Conservation (phyloP, 1,140 invertebrate species). For the Drosophila mauritiana region DNA sequence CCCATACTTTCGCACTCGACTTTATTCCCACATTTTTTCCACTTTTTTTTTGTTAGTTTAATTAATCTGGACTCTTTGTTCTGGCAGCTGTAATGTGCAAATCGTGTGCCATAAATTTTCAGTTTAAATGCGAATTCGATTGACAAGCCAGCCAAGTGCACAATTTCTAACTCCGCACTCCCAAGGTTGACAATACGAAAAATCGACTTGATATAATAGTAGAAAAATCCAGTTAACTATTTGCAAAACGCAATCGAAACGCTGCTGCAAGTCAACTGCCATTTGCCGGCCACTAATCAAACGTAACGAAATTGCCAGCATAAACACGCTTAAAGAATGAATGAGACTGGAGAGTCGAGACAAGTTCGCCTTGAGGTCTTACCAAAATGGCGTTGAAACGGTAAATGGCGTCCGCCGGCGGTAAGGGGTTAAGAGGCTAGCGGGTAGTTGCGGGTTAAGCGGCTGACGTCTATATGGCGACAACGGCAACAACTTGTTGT, state of each 20-base stretch:
- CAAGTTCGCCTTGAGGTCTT: constrained; percentile 78
- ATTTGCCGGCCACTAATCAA: constrained; percentile 81
- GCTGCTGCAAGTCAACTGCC: constrained; percentile 70
- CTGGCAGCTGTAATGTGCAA: constrained; percentile 60
- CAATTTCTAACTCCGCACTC: constrained; percentile 64
- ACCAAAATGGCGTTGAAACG: constrained; percentile 80
- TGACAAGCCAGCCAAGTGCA: constrained; percentile 73
- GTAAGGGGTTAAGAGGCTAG: not conserved
- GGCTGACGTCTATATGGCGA: constrained; percentile 39
- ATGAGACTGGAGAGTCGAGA: constrained; percentile 51
- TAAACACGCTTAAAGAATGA: constrained; percentile 77
- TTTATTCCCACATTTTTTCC: too few relatives aligned
- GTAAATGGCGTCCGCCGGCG: constrained; percentile 50
- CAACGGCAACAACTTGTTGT: constrained; percentile 61
- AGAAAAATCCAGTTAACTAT: constrained; percentile 71
- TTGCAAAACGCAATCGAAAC: constrained; percentile 66
- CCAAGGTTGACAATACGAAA: constrained; percentile 68
- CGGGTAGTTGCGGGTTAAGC: constrained; percentile 27
- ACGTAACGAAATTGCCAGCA: constrained; percentile 76
- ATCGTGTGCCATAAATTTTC: constrained; percentile 79
- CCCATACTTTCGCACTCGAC: constrained; percentile 15
- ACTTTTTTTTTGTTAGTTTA: constrained; percentile 40
- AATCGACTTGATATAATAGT: constrained; percentile 29
- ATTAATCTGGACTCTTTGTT: constrained; percentile 61
- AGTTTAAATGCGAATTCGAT: constrained; percentile 48